Evolutionary conservation across 2,113 vertebrate species (phyloP), one percentile per base, ranked within the genome.

Genomic region (Axis porcinus): DNA sequence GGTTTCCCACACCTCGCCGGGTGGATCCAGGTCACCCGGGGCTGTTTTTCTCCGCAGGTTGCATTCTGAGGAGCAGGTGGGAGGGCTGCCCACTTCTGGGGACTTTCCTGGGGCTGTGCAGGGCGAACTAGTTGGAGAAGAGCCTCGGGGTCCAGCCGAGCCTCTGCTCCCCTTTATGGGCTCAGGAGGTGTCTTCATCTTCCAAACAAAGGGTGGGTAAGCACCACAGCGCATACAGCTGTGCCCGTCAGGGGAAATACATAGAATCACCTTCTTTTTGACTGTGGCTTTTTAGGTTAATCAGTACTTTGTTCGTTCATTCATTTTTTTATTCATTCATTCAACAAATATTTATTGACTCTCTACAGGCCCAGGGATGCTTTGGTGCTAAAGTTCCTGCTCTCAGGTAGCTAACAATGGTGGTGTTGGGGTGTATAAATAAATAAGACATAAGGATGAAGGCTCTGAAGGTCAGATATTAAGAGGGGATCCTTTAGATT

Each of bases 61-160:
- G 84, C 60, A 0, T 96, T 96, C 95, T 93, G 97, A 92, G 78
- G 62, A 95, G 94, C 92, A 84, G 92, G 90, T 95, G 62, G 97
- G 81, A 92, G 81, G 76, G 54, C 87, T 90, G 67, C 82, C 92
- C 78, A 55, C 85, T 83, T 70, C 40, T 47, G 25, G 94, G 94
- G 89, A 89, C 55, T 97, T 95, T 47, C 40, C 90, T 81, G 87
- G 55, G n/a, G 28, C 81, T 52, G 62, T 82, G 79, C 79, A 54
- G 79, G 62, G 64, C 50, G 17, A 57, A 54, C 43, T 89, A 17
- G 40, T 84, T 52, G 43, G 33, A 81, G 79, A 82, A 58, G 58
- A 86, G 58, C 90, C 19, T 33, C 47, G 27, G 81, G n/a, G 25
- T 43, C 47, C 78, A 33, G 21, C 4, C 2, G 4, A 28, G 15